A percentile compares a stretch with the other conserved stretches of the same genome.
These are phyloP conservation scores for Arnoldichthys spilopterus DNA, from an alignment of 2,797 vertebrate genomes.

Conservation along the genomic window DNA sequence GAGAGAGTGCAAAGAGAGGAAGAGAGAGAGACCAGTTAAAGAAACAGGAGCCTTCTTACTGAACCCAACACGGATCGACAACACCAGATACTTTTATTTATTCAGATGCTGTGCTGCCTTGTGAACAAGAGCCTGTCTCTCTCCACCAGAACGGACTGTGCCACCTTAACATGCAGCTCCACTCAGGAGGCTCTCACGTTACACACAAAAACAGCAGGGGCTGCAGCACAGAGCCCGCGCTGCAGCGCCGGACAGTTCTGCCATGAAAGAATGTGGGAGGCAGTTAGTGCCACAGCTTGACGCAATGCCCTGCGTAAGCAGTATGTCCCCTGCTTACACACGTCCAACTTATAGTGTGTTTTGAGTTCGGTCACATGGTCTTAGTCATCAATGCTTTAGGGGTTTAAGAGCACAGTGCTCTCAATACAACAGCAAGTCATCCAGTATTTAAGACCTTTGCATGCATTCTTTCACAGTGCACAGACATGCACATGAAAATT, in stretches of 20 bases:
- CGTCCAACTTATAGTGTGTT: not conserved
- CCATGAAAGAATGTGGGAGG: slow-evolving; percentile 39
- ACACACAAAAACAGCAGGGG: slow-evolving; percentile 41
- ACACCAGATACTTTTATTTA: slow-evolving; percentile 85
- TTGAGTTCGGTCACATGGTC: slow-evolving; percentile 36
- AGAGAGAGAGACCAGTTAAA: slow-evolving; percentile 66
- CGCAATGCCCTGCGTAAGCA: not conserved
- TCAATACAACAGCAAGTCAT: slow-evolving; percentile 28
- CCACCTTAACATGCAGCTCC: slow-evolving; percentile 56
- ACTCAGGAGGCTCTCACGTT: slow-evolving; percentile 52
- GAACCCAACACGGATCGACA: slow-evolving; percentile 78
- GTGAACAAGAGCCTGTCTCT: slow-evolving; percentile 71
- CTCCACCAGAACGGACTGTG: slow-evolving; percentile 67
- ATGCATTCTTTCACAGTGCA: not conserved
- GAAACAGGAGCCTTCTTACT: slow-evolving; percentile 76
- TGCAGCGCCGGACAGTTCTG: slow-evolving; percentile 21
- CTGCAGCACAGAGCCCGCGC: not conserved
- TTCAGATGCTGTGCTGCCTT: slow-evolving; percentile 73
- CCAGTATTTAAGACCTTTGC: slow-evolving; percentile 28
- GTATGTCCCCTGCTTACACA: slow-evolving; percentile 15
- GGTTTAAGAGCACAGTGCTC: slow-evolving; percentile 23
- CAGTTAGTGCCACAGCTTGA: slow-evolving; percentile 25
- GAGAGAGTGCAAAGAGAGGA: slow-evolving; percentile 43
- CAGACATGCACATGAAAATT: not conserved
- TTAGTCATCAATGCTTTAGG: slow-evolving; percentile 31